A percentile compares a stretch with the other conserved stretches of the same genome.
phyloP scores from a whole-genome alignment of 2,797 vertebrate species.

The Esox lucius region DNA sequence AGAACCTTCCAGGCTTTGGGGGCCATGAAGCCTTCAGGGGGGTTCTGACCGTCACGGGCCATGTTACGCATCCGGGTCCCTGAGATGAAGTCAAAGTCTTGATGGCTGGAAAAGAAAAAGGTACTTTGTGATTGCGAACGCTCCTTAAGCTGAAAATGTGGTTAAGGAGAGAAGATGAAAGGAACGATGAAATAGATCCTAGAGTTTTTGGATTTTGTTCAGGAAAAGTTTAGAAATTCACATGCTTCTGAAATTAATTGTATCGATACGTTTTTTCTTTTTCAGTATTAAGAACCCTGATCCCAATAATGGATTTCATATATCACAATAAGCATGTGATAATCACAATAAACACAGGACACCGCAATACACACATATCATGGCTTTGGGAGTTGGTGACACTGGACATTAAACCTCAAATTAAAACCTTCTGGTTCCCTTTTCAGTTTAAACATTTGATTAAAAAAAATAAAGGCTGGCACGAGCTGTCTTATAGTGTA shows the following conservation, averaged over 20 bases:
- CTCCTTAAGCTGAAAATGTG: not conserved
- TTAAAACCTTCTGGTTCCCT: conserved; percentile 29
- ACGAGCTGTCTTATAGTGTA: conserved; percentile 26
- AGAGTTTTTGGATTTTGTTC: not conserved
- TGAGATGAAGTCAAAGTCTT: conserved; percentile 98
- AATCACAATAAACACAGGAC: not conserved
- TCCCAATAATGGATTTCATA: not conserved
- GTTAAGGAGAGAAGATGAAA: not conserved
- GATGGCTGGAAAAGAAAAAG: conserved; percentile 74
- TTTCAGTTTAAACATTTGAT: conserved; percentile 44
- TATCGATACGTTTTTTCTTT: too few relatives aligned
- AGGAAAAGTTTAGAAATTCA: not conserved
- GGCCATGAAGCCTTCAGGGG: conserved; percentile 97
- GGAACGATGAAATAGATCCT: not conserved
- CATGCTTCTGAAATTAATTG: too few relatives aligned
- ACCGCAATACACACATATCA: not conserved
- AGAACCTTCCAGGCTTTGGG: conserved; percentile 93
- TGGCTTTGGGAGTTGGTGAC: not conserved
- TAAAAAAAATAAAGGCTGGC: conserved; percentile 37
- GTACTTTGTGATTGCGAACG: not conserved
- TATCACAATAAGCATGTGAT: not conserved
- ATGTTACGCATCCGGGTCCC: conserved; percentile 97
- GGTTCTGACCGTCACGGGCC: conserved; percentile 92
- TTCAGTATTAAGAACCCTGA: too few relatives aligned
- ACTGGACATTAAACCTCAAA: conserved; percentile 17